Evolutionary conservation across 2,797 vertebrate species (phyloP).

Genomic region (Novumbra hubbsi): DNA sequence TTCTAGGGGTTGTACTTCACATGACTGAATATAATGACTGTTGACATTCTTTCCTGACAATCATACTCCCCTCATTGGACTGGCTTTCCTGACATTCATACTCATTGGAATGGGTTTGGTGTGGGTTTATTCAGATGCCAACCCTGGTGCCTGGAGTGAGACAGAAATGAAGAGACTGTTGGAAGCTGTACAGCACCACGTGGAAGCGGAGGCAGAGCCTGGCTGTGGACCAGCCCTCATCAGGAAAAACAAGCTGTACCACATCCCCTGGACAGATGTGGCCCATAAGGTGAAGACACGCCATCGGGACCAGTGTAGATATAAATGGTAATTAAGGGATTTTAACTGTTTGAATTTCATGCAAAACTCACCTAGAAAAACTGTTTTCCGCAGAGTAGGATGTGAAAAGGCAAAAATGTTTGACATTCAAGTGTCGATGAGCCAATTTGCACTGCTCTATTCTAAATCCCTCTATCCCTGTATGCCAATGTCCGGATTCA

Average conservation of each 20-base stretch:
- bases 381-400: too few relatives aligned
- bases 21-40: background rate
- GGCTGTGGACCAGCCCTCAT: slow-evolving; percentile 16
- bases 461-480: too few relatives aligned
- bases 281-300: slow-evolving; percentile 54
- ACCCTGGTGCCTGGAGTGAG: slow-evolving; percentile 45
- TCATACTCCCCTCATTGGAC: too few relatives aligned
- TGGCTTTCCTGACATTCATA: background rate
- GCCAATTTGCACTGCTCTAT: too few relatives aligned
- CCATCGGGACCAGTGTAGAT: slow-evolving; percentile 67
- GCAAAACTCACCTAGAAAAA: too few relatives aligned
- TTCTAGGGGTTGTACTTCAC: too few relatives aligned
- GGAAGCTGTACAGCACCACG: slow-evolving; percentile 40
- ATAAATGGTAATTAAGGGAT: slow-evolving; percentile 59
- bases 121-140: slow-evolving; percentile 33
- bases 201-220: slow-evolving; percentile 35
- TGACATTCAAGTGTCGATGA: too few relatives aligned
- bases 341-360: background rate
- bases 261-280: slow-evolving; percentile 65
- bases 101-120: background rate
- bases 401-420: too few relatives aligned
- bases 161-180: slow-evolving; percentile 54
- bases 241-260: slow-evolving; percentile 53
- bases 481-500: too few relatives aligned
- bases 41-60: background rate